A percentile compares a stretch with the other conserved stretches of the same genome.
These are phyloP conservation scores for Lacerta viridis DNA, from an alignment of 2,797 vertebrate genomes.

Conservation along the genomic window DNA sequence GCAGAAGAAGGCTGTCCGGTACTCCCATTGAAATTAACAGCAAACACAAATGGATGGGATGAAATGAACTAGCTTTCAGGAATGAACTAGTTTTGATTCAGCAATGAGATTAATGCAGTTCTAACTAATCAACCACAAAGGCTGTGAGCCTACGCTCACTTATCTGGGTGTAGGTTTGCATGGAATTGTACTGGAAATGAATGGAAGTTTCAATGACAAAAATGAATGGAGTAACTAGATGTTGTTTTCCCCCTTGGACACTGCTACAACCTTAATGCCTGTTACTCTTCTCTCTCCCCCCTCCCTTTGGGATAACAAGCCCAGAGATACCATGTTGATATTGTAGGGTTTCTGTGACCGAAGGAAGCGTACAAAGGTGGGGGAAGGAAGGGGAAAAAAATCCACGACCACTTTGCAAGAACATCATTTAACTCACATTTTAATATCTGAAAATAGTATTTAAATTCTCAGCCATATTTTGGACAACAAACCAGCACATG, in stretches of 20 bases:
- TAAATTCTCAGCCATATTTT: constrained; percentile 28
- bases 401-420: neutral
- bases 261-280: neutral
- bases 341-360: neutral
- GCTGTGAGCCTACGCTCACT: neutral
- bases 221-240: neutral
- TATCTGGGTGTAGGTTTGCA: neutral
- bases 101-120: neutral
- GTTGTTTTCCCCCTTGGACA: neutral
- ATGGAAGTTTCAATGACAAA: neutral
- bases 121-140: neutral
- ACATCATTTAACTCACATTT: constrained; percentile 15
- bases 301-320: neutral
- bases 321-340: neutral
- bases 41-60: neutral
- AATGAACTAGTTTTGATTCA: neutral
- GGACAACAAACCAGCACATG: constrained; percentile 37
- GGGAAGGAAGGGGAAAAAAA: neutral
- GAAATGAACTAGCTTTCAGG: neutral
- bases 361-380: neutral
- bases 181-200: neutral
- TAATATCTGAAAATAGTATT: constrained; percentile 49
- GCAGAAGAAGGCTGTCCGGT: neutral
- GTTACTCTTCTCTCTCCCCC: neutral
- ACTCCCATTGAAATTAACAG: neutral